Evolutionary conservation across 37 sponge, comb jelly and placozoan genomes (phyloP), one percentile per base, ranked within the genome.

Genomic region (Sycon ciliatum): DNA sequence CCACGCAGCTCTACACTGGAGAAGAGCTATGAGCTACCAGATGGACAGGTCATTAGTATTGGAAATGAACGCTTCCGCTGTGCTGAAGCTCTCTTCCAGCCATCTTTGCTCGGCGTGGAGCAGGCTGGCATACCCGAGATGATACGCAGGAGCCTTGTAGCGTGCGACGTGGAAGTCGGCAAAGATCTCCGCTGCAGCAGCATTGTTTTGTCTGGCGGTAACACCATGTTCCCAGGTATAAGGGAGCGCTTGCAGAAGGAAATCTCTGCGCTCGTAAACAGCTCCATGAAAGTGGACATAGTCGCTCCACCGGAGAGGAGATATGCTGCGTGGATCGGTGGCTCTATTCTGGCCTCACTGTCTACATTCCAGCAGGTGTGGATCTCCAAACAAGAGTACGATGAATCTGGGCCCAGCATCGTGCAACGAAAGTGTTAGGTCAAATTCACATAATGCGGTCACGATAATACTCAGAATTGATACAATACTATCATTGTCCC

Each of bases 81-180:
- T 16, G 71, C 79, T 0, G 79, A 78, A 42, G 63, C 70, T 16
- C 64, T 78, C 11, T 70, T 78, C 53, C 70, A 78, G 53, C 79
- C 79, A n/a, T 37, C 79, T 13, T 69, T 78, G 58, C 42, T 57
- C 3, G 79, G 72, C 26, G 60, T 78, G 71, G 79, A 69, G 70
- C 34, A 70, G 13, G 71, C 71, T 35, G 79, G 79, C 3, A 70
- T 78, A 57, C 79, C 69, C 34, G 79, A 78, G 57, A 28, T 60
- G 24, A 54, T 57, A 0, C 69, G 69, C 71, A 70, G 56, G 42
- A 36, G 13, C 79, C 56, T 78, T 35, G 69, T 71, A 65, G 68
- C 67, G 46, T 78, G 79, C 53, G 79, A 78, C 71, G 67, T 71
- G n/a, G 72, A 78, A 70, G 69, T 69, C 61, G 20, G 79, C 20